Evolutionary conservation across 2,888 invertebrate species (phyloP), one percentile per base, ranked within the genome.

Genomic region (Gymnocheta viridis): DNA sequence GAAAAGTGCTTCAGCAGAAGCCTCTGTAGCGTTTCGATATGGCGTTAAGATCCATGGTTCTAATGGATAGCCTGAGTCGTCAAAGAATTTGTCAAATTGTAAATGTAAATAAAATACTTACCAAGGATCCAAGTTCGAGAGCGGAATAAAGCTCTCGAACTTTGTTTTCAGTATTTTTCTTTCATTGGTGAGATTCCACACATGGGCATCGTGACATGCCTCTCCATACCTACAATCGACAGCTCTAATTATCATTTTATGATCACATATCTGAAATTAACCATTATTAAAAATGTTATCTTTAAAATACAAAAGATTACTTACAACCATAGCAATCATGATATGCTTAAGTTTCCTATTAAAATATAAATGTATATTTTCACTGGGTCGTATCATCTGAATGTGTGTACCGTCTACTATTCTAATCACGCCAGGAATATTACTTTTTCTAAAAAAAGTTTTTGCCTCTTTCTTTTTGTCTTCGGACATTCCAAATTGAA

Each of bases 211-310:
- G 47, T 47, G 47, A 47, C 47, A n/a, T 47, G 19, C 47, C 5
- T n/a, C 47, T 17, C 49, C 49, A 19, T 49, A 49, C 49, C 49
- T 49, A 49, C 49, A 17, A 49, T 49, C 49, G 19, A 22, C 24
- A 51, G 51, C 51, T 51, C 24, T 51, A 51, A 24, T 51, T 51
- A 24, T 51, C 51, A 51, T 51, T 51, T 51, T 51, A 27, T 51
- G 22, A 27, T 24, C 24, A 51, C 41, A 44, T 44, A 44, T 44
- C 41, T 44, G n/a, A 44, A 44, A 44, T 44, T 6, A 35, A 35
- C 35, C 35, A 35, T 35, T 35, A 35, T 35, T 10, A 5, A 35
- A 35, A 35, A 35, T 35, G 35, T 35, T 35, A 9, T 35, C 35
- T 35, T 32, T 32, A 32, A 32, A 32, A 32, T 7, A 32, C 4